Base-by-base conservation (phyloP, 1,140 invertebrate species). In the Ceratosolen solmsi region DNA sequence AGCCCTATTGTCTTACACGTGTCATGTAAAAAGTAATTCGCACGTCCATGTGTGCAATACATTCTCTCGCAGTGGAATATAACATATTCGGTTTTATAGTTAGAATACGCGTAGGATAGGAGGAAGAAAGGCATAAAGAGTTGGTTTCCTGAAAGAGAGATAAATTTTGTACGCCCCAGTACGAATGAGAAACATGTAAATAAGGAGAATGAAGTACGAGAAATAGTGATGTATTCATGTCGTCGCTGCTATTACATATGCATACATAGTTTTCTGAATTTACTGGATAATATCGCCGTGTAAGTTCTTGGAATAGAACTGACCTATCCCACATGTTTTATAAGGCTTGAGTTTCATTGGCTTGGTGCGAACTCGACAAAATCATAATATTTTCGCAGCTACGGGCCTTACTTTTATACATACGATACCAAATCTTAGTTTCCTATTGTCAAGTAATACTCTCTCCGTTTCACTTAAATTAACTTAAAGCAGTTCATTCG, bases 221-320 rank as follows among this genome's bases (percentile, higher is more conserved):
- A 65, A 65, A 65, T 8, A 73, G 22, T 25, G 60, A 20, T 65
- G 15, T 22, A 65, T 65, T 33, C 27, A 27, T 41, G 72, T 49
- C 74, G 22, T 56, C 13, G 7, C 25, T 27, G 22, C 25, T 63
- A 41, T 63, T 63, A 30, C 74, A 15, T 41, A 63, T 30, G 56
- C 74, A 75, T 60, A 38, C 33, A 63, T 76, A n/a, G 56, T 41
- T 76, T 22, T 36, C 0, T 76, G 38, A 60, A 63, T 83, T 82
- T 73, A 22, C 73, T 22, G 25, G 4, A 41, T 38, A 33, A 22
- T 68, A 38, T 41, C 25, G 3, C 9, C 22, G 30, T 41, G 65
- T 30, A 63, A 63, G 30, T 33, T 13, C 20, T 22, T 25, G 22
- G 22, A 58, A 58, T 9, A 58, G 54, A 8, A 13, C 5, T 22